Base-by-base conservation (phyloP, 2,888 invertebrate genomes). In the Stenodema calcarata region DNA sequence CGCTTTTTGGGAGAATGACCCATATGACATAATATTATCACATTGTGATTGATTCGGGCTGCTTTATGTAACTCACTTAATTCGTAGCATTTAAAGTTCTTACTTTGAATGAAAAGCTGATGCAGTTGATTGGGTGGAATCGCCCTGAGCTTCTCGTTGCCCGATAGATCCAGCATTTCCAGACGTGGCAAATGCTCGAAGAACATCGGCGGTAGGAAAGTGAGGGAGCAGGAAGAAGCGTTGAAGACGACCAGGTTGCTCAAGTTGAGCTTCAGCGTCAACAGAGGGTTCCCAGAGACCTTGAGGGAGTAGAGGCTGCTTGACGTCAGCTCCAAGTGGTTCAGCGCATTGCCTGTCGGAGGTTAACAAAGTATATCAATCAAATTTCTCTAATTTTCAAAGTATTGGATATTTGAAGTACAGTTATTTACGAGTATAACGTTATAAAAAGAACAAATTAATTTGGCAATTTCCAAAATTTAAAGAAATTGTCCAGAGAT, bases 161-260 rank as follows among this genome's bases (percentile, higher is more conserved):
- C 78, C 1, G 75, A 44, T 11, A 76, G n/a, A 41, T 54, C 54
- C n/a, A 86, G 78, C n/a, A 41, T 27, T 28, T 54, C 62, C 18
- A 86, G 41, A 16, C 23, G 27, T 16, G 76, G 76, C 7, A 86
- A 54, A 4, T 18, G 50, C 41, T 76, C 76, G 54, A 86, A 86
- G 42, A 86, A 86, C 7, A 35, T 50, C 4, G 69, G 42, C 11
- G 69, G 69, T 11, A 86, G 27, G 62, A 78, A 86, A 9, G 23
- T 35, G 35, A 86, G 14, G 16, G 86, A 75, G 28, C 86, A 86
- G 54, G 41, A 18, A 1, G 86, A 86, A 16, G 78, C 78, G 86
- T 86, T 73, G 4, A 86, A 50, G 12, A 27, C 23, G n/a, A 18
- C 11, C 23, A 86, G 41, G 16, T 16, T 16, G 35, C 16, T 62